Percentiles rank a stretch among this genome's conserved stretches.
Evolutionary conservation across 2,113 vertebrate species (phyloP).

Genomic region (Astur gentilis): DNA sequence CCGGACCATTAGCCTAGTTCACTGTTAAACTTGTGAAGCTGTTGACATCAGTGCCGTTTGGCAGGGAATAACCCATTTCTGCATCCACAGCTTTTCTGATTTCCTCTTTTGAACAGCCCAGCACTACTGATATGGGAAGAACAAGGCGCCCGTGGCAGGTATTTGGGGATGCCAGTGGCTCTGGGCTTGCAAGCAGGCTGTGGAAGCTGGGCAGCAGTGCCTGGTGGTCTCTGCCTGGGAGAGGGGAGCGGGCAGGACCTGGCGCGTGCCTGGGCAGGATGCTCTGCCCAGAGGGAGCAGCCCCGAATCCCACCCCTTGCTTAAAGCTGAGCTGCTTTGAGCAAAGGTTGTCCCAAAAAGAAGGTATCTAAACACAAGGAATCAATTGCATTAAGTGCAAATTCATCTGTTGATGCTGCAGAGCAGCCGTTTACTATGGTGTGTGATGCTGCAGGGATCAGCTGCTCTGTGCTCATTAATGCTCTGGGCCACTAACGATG

Average conservation of each 20-base stretch:
- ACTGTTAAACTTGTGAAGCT: neutral
- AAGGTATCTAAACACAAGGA: conserved; percentile 21
- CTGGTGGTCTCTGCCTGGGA: neutral
- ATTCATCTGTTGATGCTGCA: neutral
- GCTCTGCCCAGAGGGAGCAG: neutral
- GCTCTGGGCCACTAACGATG: neutral
- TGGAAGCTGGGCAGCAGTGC: neutral
- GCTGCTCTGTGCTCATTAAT: neutral
- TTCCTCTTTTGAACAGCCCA: neutral
- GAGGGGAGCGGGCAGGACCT: neutral
- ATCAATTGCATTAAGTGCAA: conserved; percentile 10
- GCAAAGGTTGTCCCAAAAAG: neutral
- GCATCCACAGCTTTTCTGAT: neutral
- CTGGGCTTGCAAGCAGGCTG: neutral
- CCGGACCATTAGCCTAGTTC: neutral
- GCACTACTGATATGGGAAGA: neutral
- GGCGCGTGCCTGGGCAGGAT: fast-evolving
- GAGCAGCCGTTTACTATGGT: neutral
- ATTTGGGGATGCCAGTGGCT: neutral
- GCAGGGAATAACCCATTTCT: neutral
- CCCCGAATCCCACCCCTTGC: fast-evolving
- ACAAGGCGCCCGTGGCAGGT: fast-evolving
- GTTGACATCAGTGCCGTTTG: neutral
- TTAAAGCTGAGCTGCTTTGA: neutral
- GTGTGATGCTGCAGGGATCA: fast-evolving